Conservation (phyloP, 2,888 invertebrate genomes). For the Terebella lapidaria region DNA sequence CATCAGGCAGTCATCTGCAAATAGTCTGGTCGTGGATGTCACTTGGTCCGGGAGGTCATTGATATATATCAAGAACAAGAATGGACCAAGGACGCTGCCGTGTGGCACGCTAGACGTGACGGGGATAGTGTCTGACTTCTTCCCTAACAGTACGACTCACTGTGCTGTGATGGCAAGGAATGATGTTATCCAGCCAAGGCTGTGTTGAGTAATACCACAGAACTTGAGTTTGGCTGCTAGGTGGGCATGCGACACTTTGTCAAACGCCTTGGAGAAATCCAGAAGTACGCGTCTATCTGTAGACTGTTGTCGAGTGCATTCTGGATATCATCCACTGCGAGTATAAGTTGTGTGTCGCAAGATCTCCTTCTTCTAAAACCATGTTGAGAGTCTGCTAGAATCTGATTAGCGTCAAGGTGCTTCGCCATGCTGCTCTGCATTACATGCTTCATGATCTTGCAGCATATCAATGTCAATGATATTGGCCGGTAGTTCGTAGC, state of each 20-base stretch:
- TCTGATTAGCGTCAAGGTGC: conserved; percentile 14
- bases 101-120: conserved; percentile 24
- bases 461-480: conserved; percentile 18
- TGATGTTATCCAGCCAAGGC: conserved; percentile 14
- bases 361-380: conserved; percentile 24
- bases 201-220: conserved; percentile 13
- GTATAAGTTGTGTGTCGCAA: conserved; percentile 24
- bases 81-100: conserved; percentile 22
- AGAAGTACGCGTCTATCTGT: conserved; percentile 22
- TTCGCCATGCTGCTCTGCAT: conserved; percentile 18
- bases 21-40: conserved; percentile 11
- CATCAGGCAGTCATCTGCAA: conserved; percentile 25
- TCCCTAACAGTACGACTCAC: conserved; percentile 14
- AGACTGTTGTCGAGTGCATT: conserved; percentile 12
- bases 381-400: conserved; percentile 22
- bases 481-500: conserved; percentile 25
- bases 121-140: conserved; percentile 9
- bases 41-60: conserved; percentile 23
- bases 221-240: conserved; percentile 13
- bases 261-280: conserved; percentile 23
- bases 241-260: conserved; percentile 17
- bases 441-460: conserved; percentile 26
- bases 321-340: conserved; percentile 1
- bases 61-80: conserved; percentile 25
- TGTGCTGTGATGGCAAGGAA: conserved; percentile 19